These are phyloP conservation scores for Steinernema hermaphroditum DNA, from an alignment of 2,888 invertebrate species.

Conservation along the genomic window DNA sequence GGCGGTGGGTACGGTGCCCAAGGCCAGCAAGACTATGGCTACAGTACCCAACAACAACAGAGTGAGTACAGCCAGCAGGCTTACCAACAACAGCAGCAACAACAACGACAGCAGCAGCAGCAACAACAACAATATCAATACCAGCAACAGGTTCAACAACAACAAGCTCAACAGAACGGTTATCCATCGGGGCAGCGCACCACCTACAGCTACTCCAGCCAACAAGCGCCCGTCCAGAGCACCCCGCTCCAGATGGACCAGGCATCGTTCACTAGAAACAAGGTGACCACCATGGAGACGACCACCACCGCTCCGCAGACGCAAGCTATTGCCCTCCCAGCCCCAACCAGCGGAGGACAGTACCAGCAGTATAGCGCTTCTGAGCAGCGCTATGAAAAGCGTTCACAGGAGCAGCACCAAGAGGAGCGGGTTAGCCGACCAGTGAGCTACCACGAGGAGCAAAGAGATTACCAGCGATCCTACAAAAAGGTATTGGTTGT, in stretches of 20 bases:
- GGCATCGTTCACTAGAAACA: conserved; percentile 12
- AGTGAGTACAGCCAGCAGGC: neutral
- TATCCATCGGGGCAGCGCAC: conserved; percentile 7
- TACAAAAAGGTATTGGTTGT: conserved; percentile 41
- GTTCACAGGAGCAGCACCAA: conserved; percentile 12
- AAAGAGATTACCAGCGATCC: conserved; percentile 38
- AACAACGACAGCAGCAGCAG: conserved; percentile 17
- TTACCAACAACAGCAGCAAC: conserved; percentile 37
- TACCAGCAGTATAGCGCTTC: conserved; percentile 19
- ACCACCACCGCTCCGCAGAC: neutral
- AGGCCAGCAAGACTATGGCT: conserved; percentile 27
- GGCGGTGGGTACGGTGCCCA: conserved; percentile 21
- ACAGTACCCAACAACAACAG: conserved; percentile 31
- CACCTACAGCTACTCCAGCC: conserved; percentile 24
- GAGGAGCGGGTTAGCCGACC: neutral
- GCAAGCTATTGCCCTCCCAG: neutral
- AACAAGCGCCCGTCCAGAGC: conserved; percentile 25
- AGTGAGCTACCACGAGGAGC: conserved; percentile 17
- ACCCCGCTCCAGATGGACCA: conserved; percentile 28
- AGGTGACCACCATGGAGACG: neutral
- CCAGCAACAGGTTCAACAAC: neutral
- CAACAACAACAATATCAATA: conserved; percentile 1
- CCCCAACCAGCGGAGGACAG: conserved; percentile 22
- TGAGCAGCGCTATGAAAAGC: conserved; percentile 8
- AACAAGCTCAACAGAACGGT: conserved; percentile 29